Evolutionary conservation across 1,140 invertebrate genomes (phyloP).

Genomic region (Drepana arcuata): DNA sequence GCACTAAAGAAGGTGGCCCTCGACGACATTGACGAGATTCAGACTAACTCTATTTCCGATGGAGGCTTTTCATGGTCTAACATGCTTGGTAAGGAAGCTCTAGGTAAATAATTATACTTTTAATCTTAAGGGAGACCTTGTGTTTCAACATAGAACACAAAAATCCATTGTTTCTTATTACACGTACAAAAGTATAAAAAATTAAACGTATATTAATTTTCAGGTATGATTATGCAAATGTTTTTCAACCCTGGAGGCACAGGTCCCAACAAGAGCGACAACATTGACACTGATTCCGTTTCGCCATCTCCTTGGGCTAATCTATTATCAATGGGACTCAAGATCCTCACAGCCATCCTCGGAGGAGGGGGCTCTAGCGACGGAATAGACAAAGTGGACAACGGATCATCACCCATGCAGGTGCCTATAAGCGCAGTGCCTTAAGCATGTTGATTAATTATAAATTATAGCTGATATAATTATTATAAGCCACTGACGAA

Average conservation of each 20-base stretch:
- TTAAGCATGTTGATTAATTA: too few species aligned
- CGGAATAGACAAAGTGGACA: slow-evolving; percentile 91
- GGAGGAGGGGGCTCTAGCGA: slow-evolving; percentile 82
- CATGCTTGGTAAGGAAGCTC: slow-evolving; percentile 76
- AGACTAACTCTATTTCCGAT: slow-evolving; percentile 84
- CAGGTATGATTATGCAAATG: slow-evolving; percentile 88
- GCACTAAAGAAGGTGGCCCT: slow-evolving; percentile 88
- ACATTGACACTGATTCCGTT: slow-evolving; percentile 77
- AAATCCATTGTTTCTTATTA: background rate
- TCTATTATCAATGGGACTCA: slow-evolving; percentile 82
- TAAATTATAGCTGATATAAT: too few species aligned
- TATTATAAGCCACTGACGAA: too few species aligned
- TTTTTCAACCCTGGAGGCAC: slow-evolving; percentile 77
- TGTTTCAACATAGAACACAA: background rate
- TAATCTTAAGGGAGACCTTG: background rate
- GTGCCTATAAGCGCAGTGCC: too few species aligned
- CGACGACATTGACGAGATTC: slow-evolving; percentile 85
- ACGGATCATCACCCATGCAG: slow-evolving; percentile 87
- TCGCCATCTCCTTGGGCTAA: slow-evolving; percentile 88
- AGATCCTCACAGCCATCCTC: slow-evolving; percentile 86
- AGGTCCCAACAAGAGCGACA: slow-evolving; percentile 87
- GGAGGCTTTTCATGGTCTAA: slow-evolving; percentile 88
- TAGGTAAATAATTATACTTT: background rate
- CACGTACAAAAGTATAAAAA: too few species aligned
- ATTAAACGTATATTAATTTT: slow-evolving; percentile 11